Base-by-base conservation (phyloP, 2,888 invertebrate species). In the Diabrotica balteata region DNA sequence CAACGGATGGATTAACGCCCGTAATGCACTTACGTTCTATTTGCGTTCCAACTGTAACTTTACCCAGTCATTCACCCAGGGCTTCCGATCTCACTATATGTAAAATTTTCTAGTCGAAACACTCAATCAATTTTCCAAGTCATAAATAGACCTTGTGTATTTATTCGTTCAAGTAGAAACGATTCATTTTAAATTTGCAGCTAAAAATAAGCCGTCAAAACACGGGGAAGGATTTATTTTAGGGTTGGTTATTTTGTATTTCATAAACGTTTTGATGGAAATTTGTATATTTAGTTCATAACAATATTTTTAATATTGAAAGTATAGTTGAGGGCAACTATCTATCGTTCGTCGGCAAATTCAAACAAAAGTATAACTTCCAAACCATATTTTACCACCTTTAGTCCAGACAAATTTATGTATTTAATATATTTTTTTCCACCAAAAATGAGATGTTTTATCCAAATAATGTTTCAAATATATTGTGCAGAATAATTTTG, bases 11-110 rank as follows among this genome's bases (percentile, higher is more conserved):
- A 52, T 52, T 52, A 52, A 52, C 22, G 9, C 52, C 52, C 22
- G 7, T 52, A 52, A 22, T 52, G 22, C 8, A 52, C 22, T 22
- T 17, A 7, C 22, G 53, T 61, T 61, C 61, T 61, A 61, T 61
- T 61, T 61, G 44, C 52, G 53, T 52, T 45, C 10, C 51, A 43
- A 52, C 7, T 61, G 61, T 52, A 61, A 61, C 61, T 53, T 45
- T 17, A 61, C 53, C 50, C 61, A 61, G 61, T 61, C 61, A 61
- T 61, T 61, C 61, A 61, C 51, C 61, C 32, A 58, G 7, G 17
- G 7, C 46, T 22, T 43, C 17, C 11, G n/a, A 45, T 43, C 44
- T 46, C 9, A 22, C 46, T 22, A 44, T 46, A 58, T 58, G 58
- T 58, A 11, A 52, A 52, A 52, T 52, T 52, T 52, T 52, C 52